These are phyloP conservation scores for Deilephila porcellus DNA, from an alignment of 2,888 invertebrate species.

Conservation along the genomic window DNA sequence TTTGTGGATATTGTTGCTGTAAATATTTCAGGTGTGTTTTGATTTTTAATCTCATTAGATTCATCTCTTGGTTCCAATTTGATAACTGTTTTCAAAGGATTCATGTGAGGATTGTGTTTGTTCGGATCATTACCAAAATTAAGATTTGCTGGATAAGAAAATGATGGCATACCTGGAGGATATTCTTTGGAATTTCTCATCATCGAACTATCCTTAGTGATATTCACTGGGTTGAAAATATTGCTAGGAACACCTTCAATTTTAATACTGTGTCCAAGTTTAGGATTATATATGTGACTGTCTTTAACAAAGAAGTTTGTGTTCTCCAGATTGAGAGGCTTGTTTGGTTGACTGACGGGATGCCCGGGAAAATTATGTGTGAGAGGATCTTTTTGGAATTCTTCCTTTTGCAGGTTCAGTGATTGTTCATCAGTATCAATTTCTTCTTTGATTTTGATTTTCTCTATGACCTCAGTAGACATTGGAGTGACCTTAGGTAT, in stretches of 20 bases:
- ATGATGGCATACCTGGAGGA: constrained; percentile 69
- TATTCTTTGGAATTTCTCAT: constrained; percentile 79
- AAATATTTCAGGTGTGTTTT: constrained; percentile 79
- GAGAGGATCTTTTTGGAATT: constrained; percentile 77
- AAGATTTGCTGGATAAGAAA: constrained; percentile 71
- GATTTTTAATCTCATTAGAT: constrained; percentile 74
- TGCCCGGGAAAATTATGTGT: constrained; percentile 75
- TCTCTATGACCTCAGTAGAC: constrained; percentile 78
- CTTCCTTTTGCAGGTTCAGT: constrained; percentile 75
- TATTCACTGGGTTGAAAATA: constrained; percentile 77
- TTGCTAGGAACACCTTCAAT: constrained; percentile 74
- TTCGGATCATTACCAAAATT: constrained; percentile 73
- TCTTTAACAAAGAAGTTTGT: constrained; percentile 81
- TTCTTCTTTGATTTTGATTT: constrained; percentile 82
- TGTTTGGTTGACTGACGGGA: constrained; percentile 67
- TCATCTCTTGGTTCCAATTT: constrained; percentile 83
- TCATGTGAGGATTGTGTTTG: constrained; percentile 75
- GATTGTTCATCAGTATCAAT: constrained; percentile 76
- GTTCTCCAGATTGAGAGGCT: constrained; percentile 77
- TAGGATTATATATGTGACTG: constrained; percentile 76
- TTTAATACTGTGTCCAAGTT: constrained; percentile 75
- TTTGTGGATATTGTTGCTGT: constrained; percentile 78
- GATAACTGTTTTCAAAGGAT: constrained; percentile 80
- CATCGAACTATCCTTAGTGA: constrained; percentile 74
- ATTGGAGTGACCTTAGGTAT: constrained; percentile 86